Conservation (phyloP, 2,113 vertebrate genomes). For the Hippolais icterina region DNA sequence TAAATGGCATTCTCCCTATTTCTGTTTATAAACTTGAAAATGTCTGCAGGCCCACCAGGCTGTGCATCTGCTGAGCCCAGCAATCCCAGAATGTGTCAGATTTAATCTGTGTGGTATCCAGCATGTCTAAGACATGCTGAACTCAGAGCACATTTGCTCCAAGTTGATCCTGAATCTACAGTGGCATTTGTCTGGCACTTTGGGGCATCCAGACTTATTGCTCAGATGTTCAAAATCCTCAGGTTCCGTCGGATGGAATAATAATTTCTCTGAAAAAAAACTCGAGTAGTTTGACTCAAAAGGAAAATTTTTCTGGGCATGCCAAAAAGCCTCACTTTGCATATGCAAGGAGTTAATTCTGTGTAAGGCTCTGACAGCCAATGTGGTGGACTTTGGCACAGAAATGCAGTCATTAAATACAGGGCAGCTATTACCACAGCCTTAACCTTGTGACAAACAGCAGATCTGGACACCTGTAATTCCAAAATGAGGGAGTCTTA, state of each 20-base stretch:
- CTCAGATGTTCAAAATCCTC: neutral
- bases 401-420: neutral
- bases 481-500: neutral
- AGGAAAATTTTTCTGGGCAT: neutral
- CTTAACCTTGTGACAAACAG: neutral
- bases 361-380: neutral
- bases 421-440: neutral
- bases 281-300: neutral
- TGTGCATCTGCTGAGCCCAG: neutral
- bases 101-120: neutral
- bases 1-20: neutral
- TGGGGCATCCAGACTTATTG: neutral
- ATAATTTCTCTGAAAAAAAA: neutral
- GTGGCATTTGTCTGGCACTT: neutral
- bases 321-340: neutral
- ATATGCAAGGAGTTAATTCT: neutral
- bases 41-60: neutral
- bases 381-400: neutral
- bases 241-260: neutral
- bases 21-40: neutral
- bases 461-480: neutral
- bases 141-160: neutral
- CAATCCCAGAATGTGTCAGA: slow-evolving; percentile 21
- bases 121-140: neutral
- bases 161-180: neutral